Evolutionary conservation across 2,888 invertebrate species (phyloP).

Genomic region (Rhagonycha lutea): DNA sequence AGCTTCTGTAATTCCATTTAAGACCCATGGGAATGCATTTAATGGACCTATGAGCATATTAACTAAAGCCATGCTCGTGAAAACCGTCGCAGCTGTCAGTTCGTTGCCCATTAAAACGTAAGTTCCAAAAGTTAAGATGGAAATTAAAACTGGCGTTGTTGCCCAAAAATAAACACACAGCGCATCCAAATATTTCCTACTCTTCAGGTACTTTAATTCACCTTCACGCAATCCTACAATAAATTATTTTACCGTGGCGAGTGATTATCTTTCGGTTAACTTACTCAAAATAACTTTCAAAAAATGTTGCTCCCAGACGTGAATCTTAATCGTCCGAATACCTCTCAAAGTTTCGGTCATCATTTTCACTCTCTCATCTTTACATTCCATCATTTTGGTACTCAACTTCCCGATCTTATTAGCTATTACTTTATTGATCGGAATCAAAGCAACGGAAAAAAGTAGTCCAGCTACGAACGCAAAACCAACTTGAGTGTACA

Average conservation of each 20-base stretch:
- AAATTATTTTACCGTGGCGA: not conserved
- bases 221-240: conserved; percentile 64
- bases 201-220: conserved; percentile 79
- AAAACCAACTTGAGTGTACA: conserved; percentile 86
- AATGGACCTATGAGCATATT: conserved; percentile 95
- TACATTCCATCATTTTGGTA: conserved; percentile 84
- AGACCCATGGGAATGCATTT: conserved; percentile 98
- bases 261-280: conserved; percentile 34
- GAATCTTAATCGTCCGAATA: conserved; percentile 87
- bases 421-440: conserved; percentile 89
- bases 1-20: conserved; percentile 94
- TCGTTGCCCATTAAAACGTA: conserved; percentile 78
- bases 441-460: conserved; percentile 87
- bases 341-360: conserved; percentile 87
- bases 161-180: conserved; percentile 99
- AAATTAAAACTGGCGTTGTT: conserved; percentile 90
- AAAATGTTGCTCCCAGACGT: conserved; percentile 93
- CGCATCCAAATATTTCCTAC: conserved; percentile 94
- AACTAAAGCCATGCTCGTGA: conserved; percentile 91
- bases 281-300: conserved; percentile 69
- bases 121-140: conserved; percentile 80
- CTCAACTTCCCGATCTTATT: conserved; percentile 86
- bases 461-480: conserved; percentile 89
- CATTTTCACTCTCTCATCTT: conserved; percentile 86
- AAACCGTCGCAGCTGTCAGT: conserved; percentile 87